These are phyloP conservation scores for Misgurnus anguillicaudatus DNA, from an alignment of 2,113 vertebrate species.

Conservation along the genomic window DNA sequence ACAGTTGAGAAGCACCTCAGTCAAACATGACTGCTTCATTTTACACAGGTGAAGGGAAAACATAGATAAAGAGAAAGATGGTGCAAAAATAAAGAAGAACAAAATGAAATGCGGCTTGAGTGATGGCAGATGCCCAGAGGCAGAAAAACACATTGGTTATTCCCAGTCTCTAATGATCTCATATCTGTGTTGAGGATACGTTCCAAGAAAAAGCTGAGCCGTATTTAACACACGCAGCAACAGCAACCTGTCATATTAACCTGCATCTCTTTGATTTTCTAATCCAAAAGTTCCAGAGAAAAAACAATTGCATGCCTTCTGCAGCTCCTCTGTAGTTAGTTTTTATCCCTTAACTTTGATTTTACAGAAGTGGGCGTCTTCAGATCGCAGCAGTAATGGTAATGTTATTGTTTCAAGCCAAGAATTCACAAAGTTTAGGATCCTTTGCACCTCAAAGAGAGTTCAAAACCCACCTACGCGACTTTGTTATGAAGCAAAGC, in stretches of 20 bases:
- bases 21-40: not conserved
- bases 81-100: not conserved
- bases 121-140: conserved; percentile 45
- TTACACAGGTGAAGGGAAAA: no score
- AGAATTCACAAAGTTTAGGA: conserved; percentile 29
- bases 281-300: not conserved
- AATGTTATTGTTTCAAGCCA: conserved; percentile 40
- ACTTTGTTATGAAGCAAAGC: conserved; percentile 39
- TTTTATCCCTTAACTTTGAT: not conserved
- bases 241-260: not conserved
- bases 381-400: conserved; percentile 52
- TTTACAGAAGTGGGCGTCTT: conserved; percentile 24
- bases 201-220: not conserved
- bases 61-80: conserved; percentile 7
- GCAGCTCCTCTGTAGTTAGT: not conserved
- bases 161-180: conserved; percentile 44
- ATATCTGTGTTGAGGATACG: conserved; percentile 27
- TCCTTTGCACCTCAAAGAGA: conserved; percentile 58
- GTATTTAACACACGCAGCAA: not conserved
- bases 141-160: conserved; percentile 46
- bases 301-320: not conserved
- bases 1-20: no score
- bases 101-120: conserved; percentile 7
- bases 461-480: conserved; percentile 48
- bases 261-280: not conserved